Percentiles rank a stretch among this genome's conserved stretches.
Conservation (phyloP, 2,888 invertebrate genomes). For the Auanema freiburgensis region DNA sequence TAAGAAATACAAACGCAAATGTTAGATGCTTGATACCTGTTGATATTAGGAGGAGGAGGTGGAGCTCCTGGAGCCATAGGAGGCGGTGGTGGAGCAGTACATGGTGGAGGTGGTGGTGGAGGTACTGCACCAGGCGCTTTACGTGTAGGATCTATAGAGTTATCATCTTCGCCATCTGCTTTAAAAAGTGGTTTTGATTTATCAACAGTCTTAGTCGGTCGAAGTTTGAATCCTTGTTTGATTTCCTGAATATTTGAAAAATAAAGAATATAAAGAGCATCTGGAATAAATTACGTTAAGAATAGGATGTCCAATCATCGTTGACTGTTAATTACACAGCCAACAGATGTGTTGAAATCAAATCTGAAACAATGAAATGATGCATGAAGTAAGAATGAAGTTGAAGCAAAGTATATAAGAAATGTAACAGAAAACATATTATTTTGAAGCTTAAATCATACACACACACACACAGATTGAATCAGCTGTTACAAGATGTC, state of each 20-base stretch:
- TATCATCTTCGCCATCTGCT: constrained; percentile 40
- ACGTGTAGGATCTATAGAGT: constrained; percentile 14
- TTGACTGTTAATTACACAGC: too few species aligned
- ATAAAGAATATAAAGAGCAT: too few species aligned
- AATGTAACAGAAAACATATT: too few species aligned
- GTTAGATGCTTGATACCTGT: constrained; percentile 5
- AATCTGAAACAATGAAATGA: too few species aligned
- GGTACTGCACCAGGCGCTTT: constrained; percentile 14
- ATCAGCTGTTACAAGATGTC: too few species aligned
- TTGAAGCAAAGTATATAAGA: too few species aligned
- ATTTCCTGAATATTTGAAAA: constrained; percentile 43
- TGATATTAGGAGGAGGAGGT: constrained; percentile 33
- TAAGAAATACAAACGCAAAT: too few species aligned
- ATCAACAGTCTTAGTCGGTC: constrained; percentile 59
- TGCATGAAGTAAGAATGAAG: too few species aligned
- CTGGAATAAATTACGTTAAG: constrained; percentile 15
- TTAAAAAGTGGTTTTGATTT: constrained; percentile 54
- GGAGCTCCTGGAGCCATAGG: constrained; percentile 27
- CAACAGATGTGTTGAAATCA: too few species aligned
- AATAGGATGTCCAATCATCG: constrained; percentile 14
- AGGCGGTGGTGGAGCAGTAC: constrained; percentile 21
- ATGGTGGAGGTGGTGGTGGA: constrained; percentile 27
- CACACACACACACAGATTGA: too few species aligned
- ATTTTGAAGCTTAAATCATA: too few species aligned
- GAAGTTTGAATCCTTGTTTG: constrained; percentile 55